Percentiles rank a stretch among this genome's conserved stretches.
Evolutionary conservation across 2,797 vertebrate species (phyloP).

Genomic region (Hirundo rustica): DNA sequence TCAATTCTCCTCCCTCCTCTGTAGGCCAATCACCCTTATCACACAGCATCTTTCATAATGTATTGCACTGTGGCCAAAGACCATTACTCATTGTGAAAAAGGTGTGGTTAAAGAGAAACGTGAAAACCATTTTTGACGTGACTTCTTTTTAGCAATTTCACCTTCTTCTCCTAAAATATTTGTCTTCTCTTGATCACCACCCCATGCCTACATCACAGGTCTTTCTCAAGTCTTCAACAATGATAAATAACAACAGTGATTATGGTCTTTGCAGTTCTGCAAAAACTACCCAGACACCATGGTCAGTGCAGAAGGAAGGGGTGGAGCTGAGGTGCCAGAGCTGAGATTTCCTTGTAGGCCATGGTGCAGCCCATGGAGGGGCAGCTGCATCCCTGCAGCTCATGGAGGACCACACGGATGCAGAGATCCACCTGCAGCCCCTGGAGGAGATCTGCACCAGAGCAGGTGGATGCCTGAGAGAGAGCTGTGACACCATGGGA

Average conservation of each 20-base stretch:
- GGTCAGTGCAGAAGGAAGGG: neutral
- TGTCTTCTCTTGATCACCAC: neutral
- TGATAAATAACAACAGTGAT: neutral
- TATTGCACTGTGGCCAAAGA: neutral
- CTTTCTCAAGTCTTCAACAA: neutral
- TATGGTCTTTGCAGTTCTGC: neutral
- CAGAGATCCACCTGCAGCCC: neutral
- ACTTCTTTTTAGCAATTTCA: neutral
- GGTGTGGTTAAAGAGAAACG: neutral
- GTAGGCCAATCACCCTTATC: neutral
- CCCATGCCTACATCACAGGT: neutral
- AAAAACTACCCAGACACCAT: neutral
- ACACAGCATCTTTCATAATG: neutral
- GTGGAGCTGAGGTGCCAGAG: neutral
- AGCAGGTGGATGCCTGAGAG: neutral
- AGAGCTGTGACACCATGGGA: neutral
- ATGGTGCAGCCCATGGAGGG: neutral
- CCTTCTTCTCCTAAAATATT: neutral
- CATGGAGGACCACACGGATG: neutral
- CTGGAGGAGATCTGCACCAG: neutral
- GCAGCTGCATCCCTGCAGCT: neutral
- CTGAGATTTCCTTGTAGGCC: neutral
- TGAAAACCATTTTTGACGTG: neutral
- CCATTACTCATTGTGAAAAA: neutral
- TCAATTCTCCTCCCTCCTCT: neutral